Conservation (phyloP, 2,797 vertebrate genomes). For the Taeniopygia guttata region DNA sequence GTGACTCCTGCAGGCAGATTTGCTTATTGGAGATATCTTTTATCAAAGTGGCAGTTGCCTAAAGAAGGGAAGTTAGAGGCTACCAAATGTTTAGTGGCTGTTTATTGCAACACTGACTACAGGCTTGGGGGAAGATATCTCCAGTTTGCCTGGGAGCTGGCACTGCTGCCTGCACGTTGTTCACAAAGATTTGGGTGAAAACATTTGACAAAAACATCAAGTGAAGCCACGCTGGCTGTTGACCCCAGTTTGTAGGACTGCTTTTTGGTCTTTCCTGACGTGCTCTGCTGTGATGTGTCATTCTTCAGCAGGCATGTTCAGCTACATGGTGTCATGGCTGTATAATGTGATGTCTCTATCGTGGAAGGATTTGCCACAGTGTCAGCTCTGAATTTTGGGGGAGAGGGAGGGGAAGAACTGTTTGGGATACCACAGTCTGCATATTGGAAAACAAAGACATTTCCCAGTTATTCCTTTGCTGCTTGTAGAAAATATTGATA, state of each 20-base stretch:
- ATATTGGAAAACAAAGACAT: not conserved
- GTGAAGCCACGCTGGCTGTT: not conserved
- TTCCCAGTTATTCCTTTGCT: not conserved
- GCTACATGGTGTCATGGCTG: not conserved
- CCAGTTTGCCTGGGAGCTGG: not conserved
- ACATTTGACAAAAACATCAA: conserved; percentile 3
- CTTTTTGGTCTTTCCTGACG: not conserved
- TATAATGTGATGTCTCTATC: not conserved
- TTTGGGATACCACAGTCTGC: not conserved
- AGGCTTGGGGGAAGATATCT: not conserved
- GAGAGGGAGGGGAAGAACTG: not conserved
- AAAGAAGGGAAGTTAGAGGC: not conserved
- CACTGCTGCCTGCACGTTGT: not conserved
- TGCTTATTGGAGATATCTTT: not conserved
- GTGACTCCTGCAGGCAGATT: conserved; percentile 11
- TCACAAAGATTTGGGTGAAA: not conserved
- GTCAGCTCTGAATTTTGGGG: not conserved
- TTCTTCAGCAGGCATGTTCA: not conserved
- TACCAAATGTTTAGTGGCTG: conserved; percentile 33
- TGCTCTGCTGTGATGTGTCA: not conserved
- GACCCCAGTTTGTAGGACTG: not conserved
- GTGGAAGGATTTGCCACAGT: not conserved
- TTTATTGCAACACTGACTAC: not conserved
- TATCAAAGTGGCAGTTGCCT: not conserved
- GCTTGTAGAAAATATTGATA: not conserved